Percentiles rank a stretch among this genome's conserved stretches.
Evolutionary conservation across 2,113 vertebrate species (phyloP).

Genomic region (Isurus oxyrinchus): DNA sequence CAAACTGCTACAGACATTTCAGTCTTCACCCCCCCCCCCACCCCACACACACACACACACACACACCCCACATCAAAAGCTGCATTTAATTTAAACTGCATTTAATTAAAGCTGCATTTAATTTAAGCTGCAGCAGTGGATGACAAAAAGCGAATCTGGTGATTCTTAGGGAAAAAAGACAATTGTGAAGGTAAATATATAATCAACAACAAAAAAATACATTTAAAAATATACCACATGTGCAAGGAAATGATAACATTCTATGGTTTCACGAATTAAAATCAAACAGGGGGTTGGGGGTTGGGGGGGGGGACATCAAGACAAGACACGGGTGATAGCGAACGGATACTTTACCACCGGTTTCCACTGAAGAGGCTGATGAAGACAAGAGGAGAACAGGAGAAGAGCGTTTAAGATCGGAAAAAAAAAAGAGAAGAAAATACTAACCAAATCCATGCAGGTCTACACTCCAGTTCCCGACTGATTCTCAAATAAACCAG

Average conservation of each 20-base stretch:
- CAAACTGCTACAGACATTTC: too few relatives aligned
- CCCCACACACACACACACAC: too few relatives aligned
- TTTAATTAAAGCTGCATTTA: not conserved
- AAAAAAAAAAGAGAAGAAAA: not conserved
- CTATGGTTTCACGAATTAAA: not conserved
- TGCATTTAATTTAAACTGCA: too few relatives aligned
- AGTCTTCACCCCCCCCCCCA: too few relatives aligned
- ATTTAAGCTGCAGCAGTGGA: not conserved
- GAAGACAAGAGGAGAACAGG: not conserved
- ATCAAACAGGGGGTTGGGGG: not conserved
- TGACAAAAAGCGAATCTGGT: not conserved
- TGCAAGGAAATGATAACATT: not conserved
- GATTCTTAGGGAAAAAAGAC: too few relatives aligned
- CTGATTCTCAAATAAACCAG: not conserved
- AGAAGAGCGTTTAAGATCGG: not conserved
- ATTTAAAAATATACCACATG: not conserved
- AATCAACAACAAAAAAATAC: not conserved
- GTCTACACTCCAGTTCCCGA: not conserved
- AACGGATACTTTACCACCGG: not conserved
- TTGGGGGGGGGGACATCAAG: not conserved
- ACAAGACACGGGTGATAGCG: not conserved
- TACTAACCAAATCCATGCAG: not conserved
- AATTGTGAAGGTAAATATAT: not conserved
- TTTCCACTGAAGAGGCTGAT: not conserved
- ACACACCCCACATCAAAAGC: too few relatives aligned